These are phyloP conservation scores for Amblyjoppa fuscipennis DNA, from an alignment of 2,888 invertebrate genomes.

Conservation along the genomic window DNA sequence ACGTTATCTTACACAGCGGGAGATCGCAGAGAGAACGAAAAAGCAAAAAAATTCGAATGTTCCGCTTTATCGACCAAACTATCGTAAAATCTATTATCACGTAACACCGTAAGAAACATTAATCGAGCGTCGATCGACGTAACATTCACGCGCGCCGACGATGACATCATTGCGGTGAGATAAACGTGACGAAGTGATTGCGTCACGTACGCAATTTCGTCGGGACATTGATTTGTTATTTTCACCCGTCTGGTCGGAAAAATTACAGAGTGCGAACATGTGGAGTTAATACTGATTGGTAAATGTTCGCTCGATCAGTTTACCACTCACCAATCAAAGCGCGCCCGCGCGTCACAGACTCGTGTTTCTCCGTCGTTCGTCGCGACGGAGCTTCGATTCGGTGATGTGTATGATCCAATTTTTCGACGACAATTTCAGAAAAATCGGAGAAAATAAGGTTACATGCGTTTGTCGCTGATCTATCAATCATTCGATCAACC, in stretches of 20 bases:
- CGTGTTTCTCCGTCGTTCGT: neutral
- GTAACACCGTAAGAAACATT: conserved; percentile 37
- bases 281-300: conserved; percentile 72
- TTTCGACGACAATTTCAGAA: neutral
- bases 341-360: conserved; percentile 27
- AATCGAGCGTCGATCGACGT: conserved; percentile 13
- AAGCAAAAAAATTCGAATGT: conserved; percentile 39
- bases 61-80: conserved; percentile 51
- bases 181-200: neutral
- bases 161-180: conserved; percentile 4
- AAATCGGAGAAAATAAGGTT: conserved; percentile 1
- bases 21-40: conserved; percentile 45
- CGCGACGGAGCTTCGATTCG: conserved; percentile 3
- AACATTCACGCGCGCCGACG: conserved; percentile 6
- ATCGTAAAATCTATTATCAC: conserved; percentile 70
- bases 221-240: conserved; percentile 18
- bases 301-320: conserved; percentile 64
- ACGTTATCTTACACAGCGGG: conserved; percentile 2
- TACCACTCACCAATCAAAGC: conserved; percentile 55
- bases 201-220: neutral
- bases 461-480: neutral
- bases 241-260: conserved; percentile 32
- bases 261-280: conserved; percentile 40
- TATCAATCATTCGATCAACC: neutral
- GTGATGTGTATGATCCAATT: neutral